Evolutionary conservation across 1,140 invertebrate species (phyloP).

Genomic region (Drosophila ironensis): DNA sequence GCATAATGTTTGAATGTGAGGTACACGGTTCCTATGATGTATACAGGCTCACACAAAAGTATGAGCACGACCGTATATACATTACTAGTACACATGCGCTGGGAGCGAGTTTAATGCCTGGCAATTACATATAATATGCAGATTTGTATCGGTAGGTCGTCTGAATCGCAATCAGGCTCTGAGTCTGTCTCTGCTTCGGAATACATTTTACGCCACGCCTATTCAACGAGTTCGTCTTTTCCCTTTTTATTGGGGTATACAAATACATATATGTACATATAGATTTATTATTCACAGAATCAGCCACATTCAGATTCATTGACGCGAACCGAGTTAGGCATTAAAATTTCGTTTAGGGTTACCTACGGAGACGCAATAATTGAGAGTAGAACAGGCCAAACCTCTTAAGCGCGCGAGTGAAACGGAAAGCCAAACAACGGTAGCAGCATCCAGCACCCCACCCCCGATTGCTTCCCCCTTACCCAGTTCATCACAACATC

Average conservation of each 20-base stretch:
- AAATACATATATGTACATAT: no score
- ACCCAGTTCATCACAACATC: no score
- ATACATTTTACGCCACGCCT: slow-evolving; percentile 59
- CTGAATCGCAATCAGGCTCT: slow-evolving; percentile 19
- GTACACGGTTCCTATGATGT: slow-evolving; percentile 6
- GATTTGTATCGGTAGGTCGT: slow-evolving; percentile 47
- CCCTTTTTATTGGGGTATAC: no score
- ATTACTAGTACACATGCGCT: slow-evolving; percentile 19
- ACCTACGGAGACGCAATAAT: slow-evolving; percentile 35
- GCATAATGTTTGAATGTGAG: slow-evolving; percentile 31
- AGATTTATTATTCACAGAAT: slow-evolving; percentile 7
- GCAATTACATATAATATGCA: slow-evolving; percentile 45
- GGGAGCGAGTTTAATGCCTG: slow-evolving; percentile 12
- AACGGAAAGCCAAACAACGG: slow-evolving; percentile 35
- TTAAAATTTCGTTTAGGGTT: slow-evolving; percentile 34
- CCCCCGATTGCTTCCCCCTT: no score
- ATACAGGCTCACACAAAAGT: no score
- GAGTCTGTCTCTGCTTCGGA: slow-evolving; percentile 8
- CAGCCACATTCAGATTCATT: slow-evolving; percentile 28
- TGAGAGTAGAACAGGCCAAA: slow-evolving; percentile 17
- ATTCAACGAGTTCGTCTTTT: slow-evolving; percentile 31
- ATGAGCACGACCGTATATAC: no score
- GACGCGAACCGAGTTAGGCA: slow-evolving; percentile 25
- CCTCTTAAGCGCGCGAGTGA: slow-evolving; percentile 43
- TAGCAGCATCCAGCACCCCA: slow-evolving; percentile 19